phyloP scores from a whole-genome alignment of 1,140 invertebrate genomes.

The Monochamus saltuarius region DNA sequence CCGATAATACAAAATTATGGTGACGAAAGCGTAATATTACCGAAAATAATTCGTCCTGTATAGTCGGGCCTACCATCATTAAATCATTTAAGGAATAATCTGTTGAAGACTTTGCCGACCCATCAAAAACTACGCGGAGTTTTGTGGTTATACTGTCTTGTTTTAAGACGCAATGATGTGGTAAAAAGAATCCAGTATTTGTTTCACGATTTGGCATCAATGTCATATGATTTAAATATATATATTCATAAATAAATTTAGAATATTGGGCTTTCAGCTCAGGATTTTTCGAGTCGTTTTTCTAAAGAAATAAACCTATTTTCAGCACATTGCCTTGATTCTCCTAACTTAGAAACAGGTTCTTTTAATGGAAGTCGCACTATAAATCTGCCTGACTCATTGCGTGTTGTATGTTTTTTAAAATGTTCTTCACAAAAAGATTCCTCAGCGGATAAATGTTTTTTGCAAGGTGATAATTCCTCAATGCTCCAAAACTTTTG shows the following conservation, averaged over 20 bases:
- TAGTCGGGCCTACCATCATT: too few relatives aligned
- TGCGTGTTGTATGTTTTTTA: slow-evolving; percentile 12
- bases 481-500: slow-evolving; percentile 32
- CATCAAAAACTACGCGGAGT: too few relatives aligned
- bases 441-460: slow-evolving; percentile 21
- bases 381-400: slow-evolving; percentile 24
- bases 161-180: slow-evolving; percentile 21
- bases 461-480: slow-evolving; percentile 11
- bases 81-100: too few relatives aligned
- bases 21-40: neutral
- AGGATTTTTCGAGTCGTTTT: slow-evolving; percentile 21
- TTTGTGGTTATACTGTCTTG: slow-evolving; percentile 15
- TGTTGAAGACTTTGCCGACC: too few relatives aligned
- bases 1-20: neutral
- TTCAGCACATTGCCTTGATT: slow-evolving; percentile 21
- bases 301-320: slow-evolving; percentile 23
- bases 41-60: slow-evolving; percentile 7
- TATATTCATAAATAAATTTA: slow-evolving; percentile 30
- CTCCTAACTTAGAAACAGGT: slow-evolving; percentile 11
- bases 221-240: slow-evolving; percentile 22
- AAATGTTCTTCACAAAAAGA: slow-evolving; percentile 29
- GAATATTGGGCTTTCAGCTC: slow-evolving; percentile 16
- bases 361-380: slow-evolving; percentile 31
- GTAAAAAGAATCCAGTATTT: slow-evolving; percentile 5
- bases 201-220: neutral